A percentile compares a stretch with the other conserved stretches of the same genome.
Conservation (phyloP, 2,113 vertebrate species). For the Bucco capensis region DNA sequence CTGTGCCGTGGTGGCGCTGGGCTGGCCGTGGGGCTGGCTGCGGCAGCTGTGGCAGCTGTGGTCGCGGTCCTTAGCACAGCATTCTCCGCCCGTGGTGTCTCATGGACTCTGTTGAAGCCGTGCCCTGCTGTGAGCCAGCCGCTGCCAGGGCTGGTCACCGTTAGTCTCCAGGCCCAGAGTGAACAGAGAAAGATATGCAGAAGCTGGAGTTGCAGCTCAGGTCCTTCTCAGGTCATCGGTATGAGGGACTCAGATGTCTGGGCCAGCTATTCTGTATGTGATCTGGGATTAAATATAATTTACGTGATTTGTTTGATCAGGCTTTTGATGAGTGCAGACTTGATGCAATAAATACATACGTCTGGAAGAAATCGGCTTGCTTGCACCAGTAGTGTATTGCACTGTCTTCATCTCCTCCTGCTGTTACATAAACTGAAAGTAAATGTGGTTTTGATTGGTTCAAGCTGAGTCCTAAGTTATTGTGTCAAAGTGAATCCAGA, state of each 20-base stretch:
- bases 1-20: neutral
- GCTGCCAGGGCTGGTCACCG: no score
- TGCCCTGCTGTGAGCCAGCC: fast-evolving
- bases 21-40: neutral
- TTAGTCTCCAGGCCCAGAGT: no score
- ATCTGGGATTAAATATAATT: neutral
- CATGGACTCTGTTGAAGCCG: no score
- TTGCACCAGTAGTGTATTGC: fast-evolving
- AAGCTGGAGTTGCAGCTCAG: neutral
- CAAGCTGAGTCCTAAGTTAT: fast-evolving
- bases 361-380: neutral
- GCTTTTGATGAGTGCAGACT: neutral
- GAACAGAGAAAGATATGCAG: fast-evolving
- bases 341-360: fast-evolving
- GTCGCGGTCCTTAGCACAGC: neutral
- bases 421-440: fast-evolving
- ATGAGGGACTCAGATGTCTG: neutral
- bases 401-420: fast-evolving
- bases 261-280: neutral
- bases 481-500: fast-evolving
- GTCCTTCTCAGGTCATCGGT: fast-evolving
- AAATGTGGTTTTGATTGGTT: fast-evolving
- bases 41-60: neutral
- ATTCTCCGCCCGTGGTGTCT: no score
- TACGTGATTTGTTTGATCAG: neutral